Conservation (phyloP, 1,140 invertebrate genomes). For the Pararge aegeria region DNA sequence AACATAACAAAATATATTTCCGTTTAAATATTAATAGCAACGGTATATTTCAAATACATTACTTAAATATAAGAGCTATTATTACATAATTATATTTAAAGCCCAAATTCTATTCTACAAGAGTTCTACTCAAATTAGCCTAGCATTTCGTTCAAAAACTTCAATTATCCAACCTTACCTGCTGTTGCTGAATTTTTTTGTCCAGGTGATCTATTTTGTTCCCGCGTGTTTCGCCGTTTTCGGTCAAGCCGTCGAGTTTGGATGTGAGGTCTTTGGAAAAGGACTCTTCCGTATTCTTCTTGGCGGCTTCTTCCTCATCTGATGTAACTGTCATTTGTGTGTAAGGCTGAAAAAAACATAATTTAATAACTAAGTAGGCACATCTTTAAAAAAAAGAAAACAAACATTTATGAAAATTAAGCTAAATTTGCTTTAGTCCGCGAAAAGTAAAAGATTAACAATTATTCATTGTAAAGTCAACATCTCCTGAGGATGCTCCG, state of each 20-base stretch:
- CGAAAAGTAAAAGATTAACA: too few species aligned
- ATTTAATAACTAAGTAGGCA: too few species aligned
- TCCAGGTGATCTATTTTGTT: constrained; percentile 66
- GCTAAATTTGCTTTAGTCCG: too few species aligned
- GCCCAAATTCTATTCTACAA: constrained; percentile 10
- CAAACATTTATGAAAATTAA: too few species aligned
- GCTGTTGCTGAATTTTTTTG: constrained; percentile 69
- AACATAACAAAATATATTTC: constrained; percentile 4
- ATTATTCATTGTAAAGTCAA: too few species aligned
- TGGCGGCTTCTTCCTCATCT: constrained; percentile 86
- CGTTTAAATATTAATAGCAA: neutral
- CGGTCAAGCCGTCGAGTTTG: constrained; percentile 52
- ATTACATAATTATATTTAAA: constrained; percentile 17
- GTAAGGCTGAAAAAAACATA: constrained; percentile 72
- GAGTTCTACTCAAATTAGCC: constrained; percentile 11
- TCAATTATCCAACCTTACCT: constrained; percentile 54
- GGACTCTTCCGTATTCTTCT: constrained; percentile 78
- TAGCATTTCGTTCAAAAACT: neutral
- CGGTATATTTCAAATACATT: constrained; percentile 2
- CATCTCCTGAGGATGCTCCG: too few species aligned
- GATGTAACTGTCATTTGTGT: constrained; percentile 83
- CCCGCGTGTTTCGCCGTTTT: constrained; percentile 31
- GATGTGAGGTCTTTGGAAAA: constrained; percentile 56
- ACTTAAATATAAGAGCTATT: neutral
- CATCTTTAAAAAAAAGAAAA: too few species aligned